Evolutionary conservation across 2,888 invertebrate species (phyloP).

Genomic region (Hoplodrina ambigua): DNA sequence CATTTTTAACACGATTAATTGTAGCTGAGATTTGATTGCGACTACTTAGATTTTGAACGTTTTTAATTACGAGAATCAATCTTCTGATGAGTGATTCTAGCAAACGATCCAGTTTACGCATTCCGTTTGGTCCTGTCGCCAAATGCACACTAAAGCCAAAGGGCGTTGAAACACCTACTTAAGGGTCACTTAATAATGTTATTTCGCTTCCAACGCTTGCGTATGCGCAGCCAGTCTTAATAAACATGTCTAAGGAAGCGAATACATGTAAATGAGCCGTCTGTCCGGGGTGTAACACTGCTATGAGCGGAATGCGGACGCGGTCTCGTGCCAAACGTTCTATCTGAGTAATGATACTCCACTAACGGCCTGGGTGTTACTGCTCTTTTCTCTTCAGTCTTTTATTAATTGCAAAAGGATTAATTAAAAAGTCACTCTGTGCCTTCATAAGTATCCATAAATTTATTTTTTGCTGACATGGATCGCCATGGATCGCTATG

Average conservation of each 20-base stretch:
- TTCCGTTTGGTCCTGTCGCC: too few relatives aligned
- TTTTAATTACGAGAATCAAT: too few relatives aligned
- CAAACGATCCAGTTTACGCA: not conserved
- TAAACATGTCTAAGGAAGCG: slow-evolving; percentile 43
- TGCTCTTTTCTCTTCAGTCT: not conserved
- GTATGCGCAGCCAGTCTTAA: slow-evolving; percentile 33
- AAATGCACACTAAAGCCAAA: not conserved
- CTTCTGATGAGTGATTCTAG: too few relatives aligned
- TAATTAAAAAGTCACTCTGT: too few relatives aligned
- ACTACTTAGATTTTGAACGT: too few relatives aligned
- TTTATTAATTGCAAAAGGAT: not conserved
- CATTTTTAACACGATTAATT: too few relatives aligned
- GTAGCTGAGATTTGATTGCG: too few relatives aligned
- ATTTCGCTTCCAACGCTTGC: slow-evolving; percentile 16
- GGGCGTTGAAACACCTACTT: not conserved
- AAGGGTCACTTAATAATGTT: too few relatives aligned
- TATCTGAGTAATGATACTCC: slow-evolving; percentile 17
- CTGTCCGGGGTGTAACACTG: slow-evolving; percentile 47
- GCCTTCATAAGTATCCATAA: too few relatives aligned
- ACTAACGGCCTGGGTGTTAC: slow-evolving; percentile 2
- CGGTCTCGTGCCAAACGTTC: slow-evolving; percentile 40
- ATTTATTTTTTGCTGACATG: too few relatives aligned
- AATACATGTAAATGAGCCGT: slow-evolving; percentile 47
- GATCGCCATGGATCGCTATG: too few relatives aligned
- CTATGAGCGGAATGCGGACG: slow-evolving; percentile 50